Conservation (phyloP, 2,113 vertebrate species). For the Podiceps cristatus region DNA sequence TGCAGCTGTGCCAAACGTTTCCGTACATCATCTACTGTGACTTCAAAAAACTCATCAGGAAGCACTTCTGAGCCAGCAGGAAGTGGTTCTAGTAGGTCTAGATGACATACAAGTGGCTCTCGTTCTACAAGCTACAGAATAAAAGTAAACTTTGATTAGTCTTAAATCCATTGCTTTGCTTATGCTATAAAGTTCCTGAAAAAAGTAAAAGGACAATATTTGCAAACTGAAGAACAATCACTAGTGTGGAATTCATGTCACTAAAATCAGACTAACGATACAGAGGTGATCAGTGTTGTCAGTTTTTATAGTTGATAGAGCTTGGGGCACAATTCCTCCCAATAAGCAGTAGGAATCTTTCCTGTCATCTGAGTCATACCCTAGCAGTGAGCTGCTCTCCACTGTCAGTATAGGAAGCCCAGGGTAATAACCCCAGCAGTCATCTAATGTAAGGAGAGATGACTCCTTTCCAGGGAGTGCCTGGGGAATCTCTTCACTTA, state of each 20-base stretch:
- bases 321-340: neutral
- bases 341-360: neutral
- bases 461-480: neutral
- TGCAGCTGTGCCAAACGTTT: constrained; percentile 92
- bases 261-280: neutral
- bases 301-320: neutral
- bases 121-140: constrained; percentile 77
- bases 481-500: neutral
- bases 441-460: neutral
- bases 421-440: neutral
- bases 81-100: constrained; percentile 75
- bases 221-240: neutral
- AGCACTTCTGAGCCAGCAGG: constrained; percentile 72
- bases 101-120: constrained; percentile 87
- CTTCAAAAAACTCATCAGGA: constrained; percentile 94
- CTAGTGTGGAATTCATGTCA: neutral
- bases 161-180: neutral
- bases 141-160: neutral
- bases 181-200: neutral
- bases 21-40: constrained; percentile 92
- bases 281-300: neutral
- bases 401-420: neutral
- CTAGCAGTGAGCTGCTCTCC: neutral
- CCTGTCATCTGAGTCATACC: neutral
- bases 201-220: neutral